Percentiles rank a stretch among this genome's conserved stretches.
Evolutionary conservation across 2,888 invertebrate species (phyloP).

Genomic region (Cantharis rustica): DNA sequence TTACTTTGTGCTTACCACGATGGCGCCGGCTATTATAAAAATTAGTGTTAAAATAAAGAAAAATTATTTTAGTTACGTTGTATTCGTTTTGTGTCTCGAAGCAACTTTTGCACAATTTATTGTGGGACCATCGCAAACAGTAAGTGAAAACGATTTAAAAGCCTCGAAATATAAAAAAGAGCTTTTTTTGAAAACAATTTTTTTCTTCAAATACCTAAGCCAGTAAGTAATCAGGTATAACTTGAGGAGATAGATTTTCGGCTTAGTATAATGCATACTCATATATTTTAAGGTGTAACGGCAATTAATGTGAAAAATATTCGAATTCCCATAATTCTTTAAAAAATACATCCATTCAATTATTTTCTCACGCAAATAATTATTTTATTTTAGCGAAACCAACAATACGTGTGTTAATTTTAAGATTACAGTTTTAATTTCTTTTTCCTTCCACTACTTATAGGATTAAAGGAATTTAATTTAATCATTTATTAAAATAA

Average conservation of each 20-base stretch:
- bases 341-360: neutral
- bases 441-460: neutral
- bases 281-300: too few relatives aligned
- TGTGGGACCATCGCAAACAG: conserved; percentile 37
- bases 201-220: too few relatives aligned
- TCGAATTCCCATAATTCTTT: neutral
- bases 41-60: conserved; percentile 41
- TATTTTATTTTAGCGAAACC: neutral
- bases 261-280: too few relatives aligned
- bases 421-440: neutral
- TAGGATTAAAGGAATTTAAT: neutral
- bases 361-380: neutral
- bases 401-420: neutral
- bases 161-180: too few relatives aligned
- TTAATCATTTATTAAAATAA: neutral
- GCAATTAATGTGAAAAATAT: neutral
- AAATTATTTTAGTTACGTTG: conserved; percentile 42
- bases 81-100: conserved; percentile 43
- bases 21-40: conserved; percentile 11
- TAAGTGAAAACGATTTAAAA: neutral
- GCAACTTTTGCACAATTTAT: conserved; percentile 46
- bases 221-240: too few relatives aligned
- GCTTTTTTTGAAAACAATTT: neutral
- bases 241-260: too few relatives aligned
- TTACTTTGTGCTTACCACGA: conserved; percentile 14